phyloP scores from a whole-genome alignment of 2,797 vertebrate genomes.

The Hypotaenidia okinawae region DNA sequence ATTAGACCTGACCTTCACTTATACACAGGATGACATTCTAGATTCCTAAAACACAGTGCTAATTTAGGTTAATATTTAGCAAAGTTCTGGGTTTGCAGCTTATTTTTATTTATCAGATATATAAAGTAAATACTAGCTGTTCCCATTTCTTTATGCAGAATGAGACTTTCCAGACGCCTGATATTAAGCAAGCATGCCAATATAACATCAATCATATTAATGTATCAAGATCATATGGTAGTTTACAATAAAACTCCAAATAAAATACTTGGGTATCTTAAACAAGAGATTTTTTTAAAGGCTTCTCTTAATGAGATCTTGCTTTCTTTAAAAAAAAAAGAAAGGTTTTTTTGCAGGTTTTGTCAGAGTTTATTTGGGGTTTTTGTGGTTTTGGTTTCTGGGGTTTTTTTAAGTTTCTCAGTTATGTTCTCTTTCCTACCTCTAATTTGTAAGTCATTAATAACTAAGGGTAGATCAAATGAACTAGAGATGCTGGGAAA shows the following conservation, averaged over 20 bases:
- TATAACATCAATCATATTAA: neutral
- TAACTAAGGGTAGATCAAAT: neutral
- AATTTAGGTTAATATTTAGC: neutral
- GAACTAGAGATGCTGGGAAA: neutral
- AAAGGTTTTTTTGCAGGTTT: neutral
- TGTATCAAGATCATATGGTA: neutral
- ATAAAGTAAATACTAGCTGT: neutral
- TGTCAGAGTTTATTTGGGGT: no score
- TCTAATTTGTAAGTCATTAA: neutral
- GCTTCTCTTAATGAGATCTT: neutral
- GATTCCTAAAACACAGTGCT: neutral
- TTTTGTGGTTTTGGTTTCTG: no score
- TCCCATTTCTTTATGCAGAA: neutral
- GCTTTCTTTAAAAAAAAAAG: neutral
- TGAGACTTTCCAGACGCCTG: neutral
- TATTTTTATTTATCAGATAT: neutral
- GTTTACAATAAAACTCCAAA: neutral
- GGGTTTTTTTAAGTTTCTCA: neutral
- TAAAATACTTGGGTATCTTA: neutral
- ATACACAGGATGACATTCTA: neutral
- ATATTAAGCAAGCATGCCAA: neutral
- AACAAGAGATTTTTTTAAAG: neutral
- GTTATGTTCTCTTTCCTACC: neutral
- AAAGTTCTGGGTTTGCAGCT: neutral
- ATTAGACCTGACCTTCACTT: neutral